These are phyloP conservation scores for Chionis minor DNA, from an alignment of 2,113 vertebrate genomes.

Conservation along the genomic window DNA sequence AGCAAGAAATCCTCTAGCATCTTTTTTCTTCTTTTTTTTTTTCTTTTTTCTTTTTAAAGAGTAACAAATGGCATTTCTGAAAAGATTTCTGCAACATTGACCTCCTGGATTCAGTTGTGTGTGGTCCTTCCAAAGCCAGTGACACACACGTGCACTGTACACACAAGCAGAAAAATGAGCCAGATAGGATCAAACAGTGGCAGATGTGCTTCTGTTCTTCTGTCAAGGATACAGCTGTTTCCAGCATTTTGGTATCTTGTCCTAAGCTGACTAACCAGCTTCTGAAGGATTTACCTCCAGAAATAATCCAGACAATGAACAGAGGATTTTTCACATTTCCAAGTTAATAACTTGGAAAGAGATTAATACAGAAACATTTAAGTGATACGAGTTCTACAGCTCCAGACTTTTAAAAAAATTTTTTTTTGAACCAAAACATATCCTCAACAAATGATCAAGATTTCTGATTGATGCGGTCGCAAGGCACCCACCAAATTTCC, in stretches of 20 bases:
- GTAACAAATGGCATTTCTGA: not conserved
- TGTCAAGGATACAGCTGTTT: constrained; percentile 26
- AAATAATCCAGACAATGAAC: constrained; percentile 42
- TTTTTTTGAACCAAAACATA: not conserved
- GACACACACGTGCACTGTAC: not conserved
- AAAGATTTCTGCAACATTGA: not conserved
- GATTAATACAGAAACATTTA: constrained; percentile 22
- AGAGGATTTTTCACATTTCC: constrained; percentile 41
- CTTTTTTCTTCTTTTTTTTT: not conserved
- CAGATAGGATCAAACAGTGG: not conserved
- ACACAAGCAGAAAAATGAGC: not conserved
- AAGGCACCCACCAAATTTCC: not conserved
- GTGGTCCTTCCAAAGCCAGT: not conserved
- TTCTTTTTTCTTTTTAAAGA: not conserved
- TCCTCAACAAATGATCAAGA: not conserved
- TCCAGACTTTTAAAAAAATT: not conserved
- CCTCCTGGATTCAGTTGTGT: not conserved
- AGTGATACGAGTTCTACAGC: not conserved
- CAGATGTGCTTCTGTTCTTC: constrained; percentile 16
- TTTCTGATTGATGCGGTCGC: not conserved
- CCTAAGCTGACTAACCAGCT: not conserved
- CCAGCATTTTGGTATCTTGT: constrained; percentile 8
- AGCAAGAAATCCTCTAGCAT: not conserved
- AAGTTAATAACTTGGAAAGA: constrained; percentile 39
- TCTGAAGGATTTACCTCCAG: constrained; percentile 33